Evolutionary conservation across 2,888 invertebrate genomes (phyloP).

Genomic region (Amblyteles armatorius): DNA sequence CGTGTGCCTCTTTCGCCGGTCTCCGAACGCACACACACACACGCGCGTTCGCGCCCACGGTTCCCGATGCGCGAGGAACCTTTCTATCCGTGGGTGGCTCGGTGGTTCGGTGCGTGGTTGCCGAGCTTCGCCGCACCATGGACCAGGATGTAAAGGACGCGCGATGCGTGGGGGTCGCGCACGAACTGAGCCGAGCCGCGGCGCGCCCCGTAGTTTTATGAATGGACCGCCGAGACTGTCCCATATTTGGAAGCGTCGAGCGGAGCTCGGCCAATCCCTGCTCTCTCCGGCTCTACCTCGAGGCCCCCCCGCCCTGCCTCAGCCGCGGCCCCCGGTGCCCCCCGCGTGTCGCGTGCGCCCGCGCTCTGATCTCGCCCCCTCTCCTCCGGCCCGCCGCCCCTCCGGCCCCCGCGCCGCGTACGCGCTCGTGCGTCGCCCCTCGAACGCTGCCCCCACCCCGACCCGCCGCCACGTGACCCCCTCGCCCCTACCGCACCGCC

Average conservation of each 20-base stretch:
- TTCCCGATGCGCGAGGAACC: constrained; percentile 16
- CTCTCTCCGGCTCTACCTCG: constrained; percentile 73
- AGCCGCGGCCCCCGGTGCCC: constrained; percentile 51
- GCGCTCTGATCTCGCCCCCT: constrained; percentile 62
- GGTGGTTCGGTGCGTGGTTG: constrained; percentile 60
- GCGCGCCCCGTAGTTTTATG: constrained; percentile 92
- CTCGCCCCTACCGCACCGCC: constrained; percentile 77
- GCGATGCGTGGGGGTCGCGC: constrained; percentile 85
- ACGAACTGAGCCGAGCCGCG: constrained; percentile 87
- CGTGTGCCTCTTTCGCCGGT: background rate
- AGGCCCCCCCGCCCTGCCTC: constrained; percentile 61
- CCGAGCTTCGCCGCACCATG: constrained; percentile 48
- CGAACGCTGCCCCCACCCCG: constrained; percentile 76
- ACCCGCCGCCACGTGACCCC: constrained; percentile 80
- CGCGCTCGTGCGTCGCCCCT: constrained; percentile 60
- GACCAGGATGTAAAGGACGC: constrained; percentile 78
- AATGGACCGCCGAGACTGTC: constrained; percentile 91
- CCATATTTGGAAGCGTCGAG: constrained; percentile 93
- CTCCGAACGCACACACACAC: background rate
- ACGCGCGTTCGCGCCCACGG: constrained; percentile 5
- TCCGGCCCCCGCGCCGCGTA: constrained; percentile 36
- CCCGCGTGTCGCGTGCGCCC: constrained; percentile 66
- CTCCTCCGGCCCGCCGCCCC: constrained; percentile 58
- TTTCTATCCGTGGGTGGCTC: constrained; percentile 66
- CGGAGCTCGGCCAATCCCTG: constrained; percentile 86